A percentile compares a stretch with the other conserved stretches of the same genome.
phyloP scores from a whole-genome alignment of 1,140 invertebrate species.

The Asobara japonica region DNA sequence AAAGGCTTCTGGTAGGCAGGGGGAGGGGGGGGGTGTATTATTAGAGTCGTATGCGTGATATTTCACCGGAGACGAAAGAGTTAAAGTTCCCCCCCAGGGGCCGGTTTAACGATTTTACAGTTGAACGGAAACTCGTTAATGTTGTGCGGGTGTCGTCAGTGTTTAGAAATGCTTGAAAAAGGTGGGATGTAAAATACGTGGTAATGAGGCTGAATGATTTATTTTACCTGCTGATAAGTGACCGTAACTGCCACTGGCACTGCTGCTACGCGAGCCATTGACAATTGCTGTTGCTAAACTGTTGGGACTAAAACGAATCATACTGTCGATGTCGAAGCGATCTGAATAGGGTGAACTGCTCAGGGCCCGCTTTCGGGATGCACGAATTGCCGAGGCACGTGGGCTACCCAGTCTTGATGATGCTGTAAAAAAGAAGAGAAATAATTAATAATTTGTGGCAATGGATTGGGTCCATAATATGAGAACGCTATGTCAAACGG shows the following conservation, averaged over 20 bases:
- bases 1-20: background rate
- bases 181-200: conserved; percentile 10
- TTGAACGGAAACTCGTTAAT: conserved; percentile 7
- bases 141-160: background rate
- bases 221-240: conserved; percentile 86
- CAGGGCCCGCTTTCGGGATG: conserved; percentile 88
- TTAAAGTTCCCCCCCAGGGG: background rate
- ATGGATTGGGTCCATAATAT: background rate
- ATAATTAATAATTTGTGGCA: background rate
- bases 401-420: conserved; percentile 79
- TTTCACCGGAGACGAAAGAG: background rate
- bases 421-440: conserved; percentile 53
- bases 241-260: conserved; percentile 91
- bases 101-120: background rate
- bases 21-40: background rate
- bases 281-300: conserved; percentile 87
- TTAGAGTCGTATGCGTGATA: background rate
- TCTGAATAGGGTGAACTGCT: conserved; percentile 96
- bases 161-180: background rate
- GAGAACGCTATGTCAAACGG: too few relatives aligned
- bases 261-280: conserved; percentile 86
- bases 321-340: conserved; percentile 92
- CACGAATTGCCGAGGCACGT: conserved; percentile 71
- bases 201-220: conserved; percentile 11
- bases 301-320: conserved; percentile 94